Evolutionary conservation across 2,888 invertebrate genomes (phyloP), one percentile per base, ranked within the genome.

Genomic region (Diploptera punctata): DNA sequence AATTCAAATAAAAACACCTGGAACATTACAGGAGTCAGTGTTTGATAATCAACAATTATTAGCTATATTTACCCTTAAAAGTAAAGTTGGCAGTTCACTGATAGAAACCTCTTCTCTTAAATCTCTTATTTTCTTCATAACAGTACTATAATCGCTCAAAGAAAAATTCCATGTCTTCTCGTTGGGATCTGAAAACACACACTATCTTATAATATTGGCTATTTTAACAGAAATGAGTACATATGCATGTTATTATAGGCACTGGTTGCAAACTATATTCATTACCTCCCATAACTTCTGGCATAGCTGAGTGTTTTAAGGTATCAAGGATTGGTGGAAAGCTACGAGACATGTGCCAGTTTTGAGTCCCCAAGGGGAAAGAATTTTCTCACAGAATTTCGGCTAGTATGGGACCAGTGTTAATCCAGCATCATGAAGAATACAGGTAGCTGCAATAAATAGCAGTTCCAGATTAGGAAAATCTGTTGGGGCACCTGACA

Each of bases 51-150:
- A 38, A 9, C 7, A 9, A 38, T 9, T 38, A 13, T 13, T 9
- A 38, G 5, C 7, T 38, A 9, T 76, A 77, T 21, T 81, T 62
- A 68, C 61, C 60, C 49, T 61, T n/a, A 70, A 47, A 18, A 70
- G n/a, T 26, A 29, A 47, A 29, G 26, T 38, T 21, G 71, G 71
- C 10, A 71, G n/a, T 18, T 38, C 71, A 33, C 43, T 38, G 21
- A 71, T 13, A 38, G 31, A 29, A 16, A 54, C 71, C 4, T 16
- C 43, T 7, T 43, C 65, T 54, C 19, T 19, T 9, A 74, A 78
- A 79, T 84, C 85, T 80, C 85, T 85, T 69, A 71, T 70, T 77
- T 73, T 67, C 70, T 70, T 74, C 77, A 78, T 72, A 57, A 76
- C 72, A 38, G 70, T 57, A 70, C 70, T 26, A 49, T 72, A 73